Evolutionary conservation across 35 echinoderm and acorn worm genomes (phyloP).

Genomic region (Anneissia japonica): DNA sequence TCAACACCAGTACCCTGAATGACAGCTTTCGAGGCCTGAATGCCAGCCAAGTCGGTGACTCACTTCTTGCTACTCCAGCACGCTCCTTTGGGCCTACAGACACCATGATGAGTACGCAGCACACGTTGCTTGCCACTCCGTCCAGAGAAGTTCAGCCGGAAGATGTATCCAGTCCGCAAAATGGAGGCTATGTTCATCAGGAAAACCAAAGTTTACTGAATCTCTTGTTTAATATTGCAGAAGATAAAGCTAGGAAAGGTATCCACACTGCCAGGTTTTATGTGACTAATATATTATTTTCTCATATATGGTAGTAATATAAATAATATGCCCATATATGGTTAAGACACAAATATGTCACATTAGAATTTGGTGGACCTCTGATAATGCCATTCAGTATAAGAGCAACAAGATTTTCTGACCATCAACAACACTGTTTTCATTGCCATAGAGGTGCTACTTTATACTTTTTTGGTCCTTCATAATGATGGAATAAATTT

Average conservation of each 20-base stretch:
- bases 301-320: neutral
- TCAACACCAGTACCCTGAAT: neutral
- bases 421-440: too few species aligned
- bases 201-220: constrained; percentile 60
- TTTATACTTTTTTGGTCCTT: too few species aligned
- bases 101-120: neutral
- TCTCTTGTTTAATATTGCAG: constrained; percentile 74
- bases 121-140: neutral
- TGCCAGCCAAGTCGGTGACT: neutral
- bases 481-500: too few species aligned
- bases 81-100: neutral
- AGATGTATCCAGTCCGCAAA: neutral
- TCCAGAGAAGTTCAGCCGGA: neutral
- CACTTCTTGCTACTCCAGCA: neutral
- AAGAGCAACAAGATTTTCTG: too few species aligned
- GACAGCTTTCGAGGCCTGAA: neutral
- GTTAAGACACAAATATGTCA: too few species aligned
- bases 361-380: too few species aligned
- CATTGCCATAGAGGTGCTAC: too few species aligned
- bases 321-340: too few species aligned
- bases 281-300: neutral
- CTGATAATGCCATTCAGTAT: too few species aligned
- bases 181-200: neutral
- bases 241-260: constrained; percentile 67
- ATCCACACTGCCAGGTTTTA: neutral